A percentile compares a stretch with the other conserved stretches of the same genome.
phyloP scores from a whole-genome alignment of 2,113 vertebrate genomes.

The Ochotona princeps region DNA sequence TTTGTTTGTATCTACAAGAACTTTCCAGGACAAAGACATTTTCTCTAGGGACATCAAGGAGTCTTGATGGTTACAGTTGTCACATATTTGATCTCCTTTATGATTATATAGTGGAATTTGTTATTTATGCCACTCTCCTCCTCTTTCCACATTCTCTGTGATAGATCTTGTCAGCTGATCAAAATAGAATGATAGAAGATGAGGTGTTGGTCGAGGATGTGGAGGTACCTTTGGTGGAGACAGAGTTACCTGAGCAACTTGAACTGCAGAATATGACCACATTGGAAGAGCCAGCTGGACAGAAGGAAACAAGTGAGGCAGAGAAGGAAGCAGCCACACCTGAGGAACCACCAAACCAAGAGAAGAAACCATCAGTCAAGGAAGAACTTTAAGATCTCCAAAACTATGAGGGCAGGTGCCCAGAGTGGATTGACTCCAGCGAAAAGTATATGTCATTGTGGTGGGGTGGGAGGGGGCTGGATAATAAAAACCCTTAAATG shows the following conservation, averaged over 20 bases:
- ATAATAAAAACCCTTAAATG: conserved; percentile 38
- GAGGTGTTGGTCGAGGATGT: not conserved
- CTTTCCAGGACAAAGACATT: not conserved
- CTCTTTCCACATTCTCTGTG: not conserved
- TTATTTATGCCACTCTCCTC: not conserved
- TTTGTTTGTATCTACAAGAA: too few relatives aligned
- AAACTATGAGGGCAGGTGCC: not conserved
- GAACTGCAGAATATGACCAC: not conserved
- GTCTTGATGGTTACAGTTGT: too few relatives aligned
- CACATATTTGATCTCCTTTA: not conserved
- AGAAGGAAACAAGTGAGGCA: not conserved
- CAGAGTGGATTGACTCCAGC: not conserved
- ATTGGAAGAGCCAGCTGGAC: not conserved
- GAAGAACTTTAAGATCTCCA: conserved; percentile 69
- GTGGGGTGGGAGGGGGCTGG: not conserved
- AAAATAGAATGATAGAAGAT: conserved; percentile 37
- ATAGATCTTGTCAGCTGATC: conserved; percentile 45
- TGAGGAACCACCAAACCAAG: not conserved
- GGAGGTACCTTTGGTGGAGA: not conserved
- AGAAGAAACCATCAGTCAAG: conserved; percentile 30
- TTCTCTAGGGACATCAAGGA: not conserved
- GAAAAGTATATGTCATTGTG: not conserved
- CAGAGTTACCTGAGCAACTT: not conserved
- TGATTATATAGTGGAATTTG: too few relatives aligned
- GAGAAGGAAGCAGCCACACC: not conserved